Conservation (phyloP, 2,113 vertebrate species). For the Nestor notabilis region DNA sequence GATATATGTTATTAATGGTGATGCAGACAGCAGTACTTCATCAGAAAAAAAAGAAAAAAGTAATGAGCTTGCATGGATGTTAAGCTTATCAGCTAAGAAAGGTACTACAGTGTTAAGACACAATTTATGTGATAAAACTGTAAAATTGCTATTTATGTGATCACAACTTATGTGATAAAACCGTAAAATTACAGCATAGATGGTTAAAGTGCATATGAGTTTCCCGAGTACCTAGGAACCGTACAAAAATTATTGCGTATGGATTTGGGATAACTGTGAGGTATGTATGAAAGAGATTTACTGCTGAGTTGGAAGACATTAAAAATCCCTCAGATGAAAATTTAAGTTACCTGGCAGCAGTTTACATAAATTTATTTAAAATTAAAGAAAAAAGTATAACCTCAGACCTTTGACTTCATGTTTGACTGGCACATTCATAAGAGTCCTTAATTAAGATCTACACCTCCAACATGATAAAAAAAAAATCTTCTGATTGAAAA, state of each 20-base stretch:
- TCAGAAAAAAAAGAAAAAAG: neutral
- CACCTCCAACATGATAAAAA: neutral
- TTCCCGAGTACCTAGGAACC: neutral
- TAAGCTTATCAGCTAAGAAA: neutral
- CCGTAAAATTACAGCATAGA: neutral
- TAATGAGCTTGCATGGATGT: neutral
- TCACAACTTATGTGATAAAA: neutral
- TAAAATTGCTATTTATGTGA: neutral
- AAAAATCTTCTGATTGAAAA: neutral
- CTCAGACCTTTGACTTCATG: neutral
- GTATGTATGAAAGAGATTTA: neutral
- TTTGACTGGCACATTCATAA: neutral
- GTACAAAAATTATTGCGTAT: neutral
- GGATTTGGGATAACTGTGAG: neutral
- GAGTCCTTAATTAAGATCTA: neutral
- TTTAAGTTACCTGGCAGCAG: neutral
- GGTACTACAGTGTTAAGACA: neutral
- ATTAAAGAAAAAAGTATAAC: neutral
- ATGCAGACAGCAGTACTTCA: neutral
- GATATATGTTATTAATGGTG: neutral
- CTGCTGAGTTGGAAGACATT: neutral
- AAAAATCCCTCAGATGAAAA: neutral
- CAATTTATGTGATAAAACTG: neutral
- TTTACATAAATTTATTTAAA: neutral
- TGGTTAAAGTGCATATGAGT: neutral